Base-by-base conservation (phyloP, 30 jellyfish, hydroid and myxozoan species). In the Phacellophora camtschatica region DNA sequence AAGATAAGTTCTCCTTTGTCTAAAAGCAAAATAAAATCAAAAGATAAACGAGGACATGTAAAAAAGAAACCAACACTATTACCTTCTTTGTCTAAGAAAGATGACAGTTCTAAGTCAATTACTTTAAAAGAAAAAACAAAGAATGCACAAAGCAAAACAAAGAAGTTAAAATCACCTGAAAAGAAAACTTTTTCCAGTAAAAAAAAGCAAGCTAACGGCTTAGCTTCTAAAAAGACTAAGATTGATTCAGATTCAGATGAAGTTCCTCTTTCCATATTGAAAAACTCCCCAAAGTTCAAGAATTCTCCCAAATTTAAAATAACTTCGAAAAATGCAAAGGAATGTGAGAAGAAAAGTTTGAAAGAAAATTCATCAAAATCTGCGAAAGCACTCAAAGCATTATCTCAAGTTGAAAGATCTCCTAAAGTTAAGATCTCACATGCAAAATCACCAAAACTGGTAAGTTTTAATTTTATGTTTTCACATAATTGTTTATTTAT, bases 201-300 rank as follows among this genome's bases (percentile, higher is more conserved):
- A 13, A n/a, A 9, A 7, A 73, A 73, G 50, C 31, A 54, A 31
- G 20, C 9, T 31, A 62, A 7, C 10, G 64, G 33, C 25, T 19
- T 51, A 1, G 72, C 41, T 22, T 67, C 86, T 50, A 73, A 73
- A 65, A 66, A 73, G 53, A 20, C 62, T 9, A 73, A 32, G 35
- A 66, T 81, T 15, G 56, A 64, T 48, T 85, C 96, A 33, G 96
- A 85, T 57, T 85, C 96, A 35, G 96, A 85, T 23, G 96, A 85
- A 74, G 82, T 67, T 45, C 96, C 96, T 4, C 35, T 85, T 15
- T 74, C 96, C 4, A 49, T 74, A 10, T 51, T 74, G 29, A 85
- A 63, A 33, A 50, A 64, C 8, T 68, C 86, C 20, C 86, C 86
- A 54, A 82, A 70, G 49, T 54, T 36, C 18, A 58, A 59, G 11